phyloP scores from a whole-genome alignment of 2,113 vertebrate genomes.

The Anarhynchus alexandrinus region DNA sequence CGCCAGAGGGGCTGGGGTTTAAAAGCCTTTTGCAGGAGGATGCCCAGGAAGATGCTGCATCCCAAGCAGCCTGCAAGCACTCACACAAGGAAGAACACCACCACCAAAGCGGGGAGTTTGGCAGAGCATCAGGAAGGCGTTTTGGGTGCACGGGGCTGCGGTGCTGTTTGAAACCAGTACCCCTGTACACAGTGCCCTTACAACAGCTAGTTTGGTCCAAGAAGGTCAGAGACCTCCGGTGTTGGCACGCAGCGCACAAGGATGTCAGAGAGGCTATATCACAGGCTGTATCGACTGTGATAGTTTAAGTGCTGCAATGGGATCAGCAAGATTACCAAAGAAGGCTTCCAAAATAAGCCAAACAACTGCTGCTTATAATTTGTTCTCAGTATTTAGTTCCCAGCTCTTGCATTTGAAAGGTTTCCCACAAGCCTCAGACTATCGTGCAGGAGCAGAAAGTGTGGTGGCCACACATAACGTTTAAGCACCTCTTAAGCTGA shows the following conservation, averaged over 20 bases:
- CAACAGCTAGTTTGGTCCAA: neutral
- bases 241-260: neutral
- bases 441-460: too few relatives aligned
- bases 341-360: neutral
- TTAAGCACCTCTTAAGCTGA: neutral
- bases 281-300: neutral
- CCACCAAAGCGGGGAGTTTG: accelerated
- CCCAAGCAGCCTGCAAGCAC: neutral
- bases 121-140: neutral
- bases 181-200: neutral
- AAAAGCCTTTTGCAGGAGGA: neutral
- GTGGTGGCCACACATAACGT: accelerated
- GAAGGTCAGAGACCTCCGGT: neutral
- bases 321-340: neutral
- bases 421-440: neutral
- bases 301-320: accelerated
- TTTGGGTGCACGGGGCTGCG: neutral
- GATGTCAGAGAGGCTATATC: neutral
- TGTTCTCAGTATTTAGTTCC: neutral
- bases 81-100: accelerated
- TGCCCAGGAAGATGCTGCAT: neutral
- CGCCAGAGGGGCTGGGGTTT: neutral
- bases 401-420: neutral
- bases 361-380: neutral
- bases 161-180: neutral